Evolutionary conservation across 2,113 vertebrate genomes (phyloP).

Genomic region (Xiphorhynchus elegans): DNA sequence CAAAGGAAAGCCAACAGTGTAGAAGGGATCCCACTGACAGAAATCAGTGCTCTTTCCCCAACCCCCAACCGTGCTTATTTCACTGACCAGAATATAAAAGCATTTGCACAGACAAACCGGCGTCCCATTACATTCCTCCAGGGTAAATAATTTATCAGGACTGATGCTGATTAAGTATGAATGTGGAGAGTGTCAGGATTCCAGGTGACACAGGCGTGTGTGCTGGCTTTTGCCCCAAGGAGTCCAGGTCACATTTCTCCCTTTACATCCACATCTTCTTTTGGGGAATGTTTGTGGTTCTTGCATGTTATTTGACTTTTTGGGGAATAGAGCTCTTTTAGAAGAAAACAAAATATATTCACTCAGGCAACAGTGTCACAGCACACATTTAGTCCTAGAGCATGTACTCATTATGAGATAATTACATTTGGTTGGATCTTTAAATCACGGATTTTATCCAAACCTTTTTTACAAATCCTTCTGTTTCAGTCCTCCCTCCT

Average conservation of each 20-base stretch:
- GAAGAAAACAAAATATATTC: background rate
- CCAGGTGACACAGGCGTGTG: constrained; percentile 26
- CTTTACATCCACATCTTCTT: constrained; percentile 9
- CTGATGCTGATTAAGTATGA: constrained; percentile 68
- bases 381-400: background rate
- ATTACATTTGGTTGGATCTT: background rate
- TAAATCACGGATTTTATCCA: background rate
- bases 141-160: constrained; percentile 66
- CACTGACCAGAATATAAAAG: constrained; percentile 46
- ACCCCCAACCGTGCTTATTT: constrained; percentile 38
- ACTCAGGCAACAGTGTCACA: background rate
- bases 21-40: background rate
- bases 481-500: background rate
- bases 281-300: background rate
- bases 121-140: constrained; percentile 45
- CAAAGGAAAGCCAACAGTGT: background rate
- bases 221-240: constrained; percentile 32
- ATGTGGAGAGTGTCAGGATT: constrained; percentile 39
- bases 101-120: constrained; percentile 42
- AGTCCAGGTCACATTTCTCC: constrained; percentile 21
- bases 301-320: background rate
- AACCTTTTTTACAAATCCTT: background rate
- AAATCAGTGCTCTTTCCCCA: background rate
- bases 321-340: background rate
- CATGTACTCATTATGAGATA: background rate